Conservation (phyloP, 2,797 vertebrate species). For the Aldrovandia affinis region DNA sequence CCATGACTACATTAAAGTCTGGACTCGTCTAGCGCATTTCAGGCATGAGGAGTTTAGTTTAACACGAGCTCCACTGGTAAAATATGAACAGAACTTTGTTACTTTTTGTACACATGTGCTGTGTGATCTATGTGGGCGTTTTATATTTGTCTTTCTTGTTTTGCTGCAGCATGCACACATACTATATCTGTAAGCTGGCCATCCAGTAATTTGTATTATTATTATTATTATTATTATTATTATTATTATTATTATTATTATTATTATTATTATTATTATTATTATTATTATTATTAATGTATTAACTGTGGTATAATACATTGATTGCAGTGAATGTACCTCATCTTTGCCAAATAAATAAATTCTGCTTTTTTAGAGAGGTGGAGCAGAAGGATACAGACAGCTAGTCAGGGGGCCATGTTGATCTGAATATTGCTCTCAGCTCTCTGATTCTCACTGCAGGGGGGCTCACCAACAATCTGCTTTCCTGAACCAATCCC, state of each 20-base stretch:
- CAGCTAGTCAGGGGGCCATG: background rate
- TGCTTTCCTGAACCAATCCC: background rate
- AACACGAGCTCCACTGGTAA: background rate
- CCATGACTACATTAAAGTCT: background rate
- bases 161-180: background rate
- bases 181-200: background rate
- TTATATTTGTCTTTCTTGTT: background rate
- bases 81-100: background rate
- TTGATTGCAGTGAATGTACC: background rate
- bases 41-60: background rate
- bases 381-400: background rate
- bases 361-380: background rate
- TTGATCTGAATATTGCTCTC: background rate
- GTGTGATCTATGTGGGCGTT: background rate
- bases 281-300: too few species aligned
- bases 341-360: background rate
- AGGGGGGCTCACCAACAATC: background rate
- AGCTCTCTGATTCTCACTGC: background rate
- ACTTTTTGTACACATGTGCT: background rate
- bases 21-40: background rate
- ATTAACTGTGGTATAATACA: background rate
- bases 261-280: too few species aligned
- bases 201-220: too few species aligned
- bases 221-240: too few species aligned
- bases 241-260: too few species aligned